A percentile compares a stretch with the other conserved stretches of the same genome.
Conservation (phyloP, 1,140 invertebrate species). For the Atta cephalotes region DNA sequence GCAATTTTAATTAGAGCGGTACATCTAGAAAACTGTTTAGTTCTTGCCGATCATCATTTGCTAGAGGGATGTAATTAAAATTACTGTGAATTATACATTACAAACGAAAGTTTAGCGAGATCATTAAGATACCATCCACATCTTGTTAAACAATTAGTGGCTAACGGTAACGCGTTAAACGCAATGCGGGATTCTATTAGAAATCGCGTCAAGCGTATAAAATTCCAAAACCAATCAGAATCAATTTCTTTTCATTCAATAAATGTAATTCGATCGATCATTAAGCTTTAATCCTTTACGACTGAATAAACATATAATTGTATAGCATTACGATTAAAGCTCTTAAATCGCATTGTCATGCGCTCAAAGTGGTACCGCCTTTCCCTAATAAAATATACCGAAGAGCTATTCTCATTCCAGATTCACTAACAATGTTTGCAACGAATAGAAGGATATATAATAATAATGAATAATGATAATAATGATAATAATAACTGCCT, state of each 20-base stretch:
- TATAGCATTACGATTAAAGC: constrained; percentile 3
- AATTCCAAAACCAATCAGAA: neutral
- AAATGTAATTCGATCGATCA: constrained; percentile 3
- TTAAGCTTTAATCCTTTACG: neutral
- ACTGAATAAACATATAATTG: neutral
- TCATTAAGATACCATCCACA: constrained; percentile 25
- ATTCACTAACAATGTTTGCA: neutral
- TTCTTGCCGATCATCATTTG: constrained; percentile 22
- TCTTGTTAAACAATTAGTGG: constrained; percentile 35
- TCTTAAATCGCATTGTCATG: constrained; percentile 30
- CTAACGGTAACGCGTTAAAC: constrained; percentile 44
- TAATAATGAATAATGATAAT: neutral
- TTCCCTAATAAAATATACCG: constrained; percentile 14
- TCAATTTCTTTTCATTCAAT: neutral
- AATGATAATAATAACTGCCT: neutral
- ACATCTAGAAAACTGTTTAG: constrained; percentile 30
- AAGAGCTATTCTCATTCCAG: neutral
- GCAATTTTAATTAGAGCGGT: constrained; percentile 22
- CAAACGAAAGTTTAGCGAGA: constrained; percentile 36
- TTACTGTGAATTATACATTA: constrained; percentile 37
- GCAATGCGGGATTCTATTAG: constrained; percentile 20
- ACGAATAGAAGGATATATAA: neutral
- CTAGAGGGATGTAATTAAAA: constrained; percentile 26
- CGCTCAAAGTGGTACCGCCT: neutral
- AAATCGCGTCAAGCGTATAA: constrained; percentile 33